A percentile compares a stretch with the other conserved stretches of the same genome.
Evolutionary conservation across 2,797 vertebrate species (phyloP).

Genomic region (Aselliscus stoliczkanus): DNA sequence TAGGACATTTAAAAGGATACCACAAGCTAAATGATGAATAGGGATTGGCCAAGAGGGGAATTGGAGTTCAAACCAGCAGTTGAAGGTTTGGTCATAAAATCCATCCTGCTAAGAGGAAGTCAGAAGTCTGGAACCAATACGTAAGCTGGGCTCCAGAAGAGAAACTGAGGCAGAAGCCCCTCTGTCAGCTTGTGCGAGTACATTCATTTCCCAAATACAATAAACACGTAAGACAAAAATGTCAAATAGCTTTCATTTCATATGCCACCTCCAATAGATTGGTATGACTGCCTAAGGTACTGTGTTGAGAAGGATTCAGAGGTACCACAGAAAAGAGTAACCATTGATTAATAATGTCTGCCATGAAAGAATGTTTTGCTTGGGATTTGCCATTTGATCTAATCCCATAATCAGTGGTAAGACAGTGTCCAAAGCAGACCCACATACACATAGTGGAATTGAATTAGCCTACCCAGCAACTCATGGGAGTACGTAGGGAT

Average conservation of each 20-base stretch:
- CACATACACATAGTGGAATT: neutral
- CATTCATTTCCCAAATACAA: neutral
- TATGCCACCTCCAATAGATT: neutral
- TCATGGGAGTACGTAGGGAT: neutral
- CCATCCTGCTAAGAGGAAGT: neutral
- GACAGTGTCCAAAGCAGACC: neutral
- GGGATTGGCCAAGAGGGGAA: neutral
- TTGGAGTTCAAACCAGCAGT: neutral
- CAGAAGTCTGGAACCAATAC: neutral
- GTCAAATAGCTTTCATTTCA: neutral
- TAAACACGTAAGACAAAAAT: neutral
- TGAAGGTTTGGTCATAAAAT: neutral
- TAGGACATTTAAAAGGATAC: neutral
- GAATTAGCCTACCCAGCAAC: neutral
- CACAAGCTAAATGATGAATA: neutral
- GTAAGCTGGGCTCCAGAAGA: neutral
- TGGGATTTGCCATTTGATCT: neutral
- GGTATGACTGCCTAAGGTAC: neutral
- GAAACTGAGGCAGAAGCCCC: neutral
- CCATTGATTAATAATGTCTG: neutral
- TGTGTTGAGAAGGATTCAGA: neutral
- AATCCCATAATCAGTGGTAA: neutral
- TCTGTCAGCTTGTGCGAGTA: neutral
- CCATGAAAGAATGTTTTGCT: rapidly evolving
- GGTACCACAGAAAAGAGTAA: neutral